phyloP scores from a whole-genome alignment of 2,113 vertebrate species.

The Colinus virginianus region DNA sequence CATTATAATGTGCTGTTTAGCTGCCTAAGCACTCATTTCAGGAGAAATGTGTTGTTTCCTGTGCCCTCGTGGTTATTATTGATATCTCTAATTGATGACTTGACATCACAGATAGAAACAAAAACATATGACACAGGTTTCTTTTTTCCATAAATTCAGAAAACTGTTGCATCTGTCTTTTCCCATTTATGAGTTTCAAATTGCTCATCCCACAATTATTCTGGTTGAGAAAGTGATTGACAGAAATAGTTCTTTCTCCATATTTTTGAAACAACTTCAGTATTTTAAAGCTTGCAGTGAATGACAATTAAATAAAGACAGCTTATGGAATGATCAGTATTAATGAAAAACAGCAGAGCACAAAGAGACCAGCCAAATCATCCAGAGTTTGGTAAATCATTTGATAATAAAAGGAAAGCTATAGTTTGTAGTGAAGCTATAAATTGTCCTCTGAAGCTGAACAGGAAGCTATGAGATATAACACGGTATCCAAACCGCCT shows the following conservation, averaged over 20 bases:
- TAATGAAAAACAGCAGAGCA: not conserved
- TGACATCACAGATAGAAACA: not conserved
- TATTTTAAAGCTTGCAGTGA: not conserved
- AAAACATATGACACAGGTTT: fast-evolving
- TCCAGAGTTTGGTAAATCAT: not conserved
- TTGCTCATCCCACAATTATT: not conserved
- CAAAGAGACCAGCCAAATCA: not conserved
- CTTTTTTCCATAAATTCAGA: not conserved
- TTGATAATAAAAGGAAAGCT: not conserved
- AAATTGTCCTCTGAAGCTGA: not conserved
- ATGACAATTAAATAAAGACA: not conserved
- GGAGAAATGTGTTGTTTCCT: not conserved
- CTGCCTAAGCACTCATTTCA: no score
- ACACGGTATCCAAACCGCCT: not conserved
- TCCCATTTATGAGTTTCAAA: not conserved
- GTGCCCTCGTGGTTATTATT: not conserved
- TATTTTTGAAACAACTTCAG: not conserved
- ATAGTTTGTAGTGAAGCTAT: not conserved
- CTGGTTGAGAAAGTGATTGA: not conserved
- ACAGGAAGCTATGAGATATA: not conserved
- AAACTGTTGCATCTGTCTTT: fast-evolving
- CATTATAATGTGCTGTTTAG: not conserved
- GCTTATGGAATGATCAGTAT: not conserved
- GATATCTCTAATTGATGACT: not conserved
- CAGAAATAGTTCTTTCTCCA: not conserved